Base-by-base conservation (phyloP, 1,140 invertebrate species). In the Caenorhabditis brenneri region DNA sequence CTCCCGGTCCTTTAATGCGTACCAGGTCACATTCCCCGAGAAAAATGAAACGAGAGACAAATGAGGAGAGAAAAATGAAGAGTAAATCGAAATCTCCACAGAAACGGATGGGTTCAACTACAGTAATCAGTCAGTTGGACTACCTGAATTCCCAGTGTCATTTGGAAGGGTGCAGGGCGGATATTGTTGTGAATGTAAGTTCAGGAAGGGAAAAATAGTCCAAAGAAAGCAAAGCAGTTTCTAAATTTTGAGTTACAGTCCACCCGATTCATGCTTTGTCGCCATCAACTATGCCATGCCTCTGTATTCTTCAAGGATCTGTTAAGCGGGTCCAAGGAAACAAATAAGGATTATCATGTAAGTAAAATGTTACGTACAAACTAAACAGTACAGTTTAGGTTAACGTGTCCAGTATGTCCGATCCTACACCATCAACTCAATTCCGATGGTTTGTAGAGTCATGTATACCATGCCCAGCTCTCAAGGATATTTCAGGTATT, bases 361-460 rank as follows among this genome's bases (percentile, higher is more conserved):
- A 51, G 88, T 84, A 53, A 85, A 88, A 27, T 60, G 81, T 60
- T 81, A 88, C 53, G 29, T 46, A 42, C 1, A 58, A 22, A 27
- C 15, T 27, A 22, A 12, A 51, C 1, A 29, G 24, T 0, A 7
- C 31, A 33, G 31, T 84, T 5, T 86, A 90, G 78, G 86, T 89
- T n/a, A 84, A 89, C n/a, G 89, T 90, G 15, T 89, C 88, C 36
- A 84, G 83, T 10, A 49, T 91, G 27, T 69, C 84, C 27, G 84
- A 91, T 79, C 89, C 89, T 5, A 86, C 90, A 2, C 88, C 89
- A 49, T 60, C 79, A 24, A 84, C 87, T 10, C 89, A 90, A 86
- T 90, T 90, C 81, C 82, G 89, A 55, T 90, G 89, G 89, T 90
- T 90, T 78, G 53, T 90, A 4, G 89, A 90, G 49, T 86, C 85